These are phyloP conservation scores for Tamias sibiricus DNA, from an alignment of 2,113 vertebrate genomes.

Conservation along the genomic window DNA sequence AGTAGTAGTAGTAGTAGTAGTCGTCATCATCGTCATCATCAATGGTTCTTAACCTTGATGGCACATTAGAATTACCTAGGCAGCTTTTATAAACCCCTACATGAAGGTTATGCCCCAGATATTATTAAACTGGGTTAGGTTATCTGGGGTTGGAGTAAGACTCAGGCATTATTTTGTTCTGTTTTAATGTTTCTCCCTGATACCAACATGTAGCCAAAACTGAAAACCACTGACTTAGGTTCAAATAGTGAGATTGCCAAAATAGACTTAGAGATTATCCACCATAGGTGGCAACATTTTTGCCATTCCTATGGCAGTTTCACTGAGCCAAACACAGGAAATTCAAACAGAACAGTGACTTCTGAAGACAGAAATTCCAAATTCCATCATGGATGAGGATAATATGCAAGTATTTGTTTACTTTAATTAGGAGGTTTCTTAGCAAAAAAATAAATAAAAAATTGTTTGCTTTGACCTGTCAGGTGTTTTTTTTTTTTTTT, in stretches of 20 bases:
- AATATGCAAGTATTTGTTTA: slow-evolving; percentile 13
- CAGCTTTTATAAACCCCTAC: not conserved
- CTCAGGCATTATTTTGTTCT: not conserved
- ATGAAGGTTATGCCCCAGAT: not conserved
- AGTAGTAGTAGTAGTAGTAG: not conserved
- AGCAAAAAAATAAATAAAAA: not conserved
- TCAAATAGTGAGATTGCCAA: not conserved
- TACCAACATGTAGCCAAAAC: not conserved
- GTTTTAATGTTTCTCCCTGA: not conserved
- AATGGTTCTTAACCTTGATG: not conserved
- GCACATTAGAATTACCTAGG: not conserved
- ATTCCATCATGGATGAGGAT: not conserved
- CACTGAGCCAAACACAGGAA: not conserved
- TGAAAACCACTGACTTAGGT: not conserved
- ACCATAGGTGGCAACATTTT: not conserved
- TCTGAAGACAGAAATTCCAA: slow-evolving; percentile 4
- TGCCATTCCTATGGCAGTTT: not conserved
- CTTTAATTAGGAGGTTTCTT: not conserved
- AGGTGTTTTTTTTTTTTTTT: not conserved
- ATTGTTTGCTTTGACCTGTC: not conserved
- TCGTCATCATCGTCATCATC: no score
- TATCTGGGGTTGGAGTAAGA: not conserved
- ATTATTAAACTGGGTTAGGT: not conserved
- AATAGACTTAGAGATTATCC: not conserved
- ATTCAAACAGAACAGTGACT: not conserved